Evolutionary conservation across 1,140 invertebrate species (phyloP).

Genomic region (Xylocopa sonorina): DNA sequence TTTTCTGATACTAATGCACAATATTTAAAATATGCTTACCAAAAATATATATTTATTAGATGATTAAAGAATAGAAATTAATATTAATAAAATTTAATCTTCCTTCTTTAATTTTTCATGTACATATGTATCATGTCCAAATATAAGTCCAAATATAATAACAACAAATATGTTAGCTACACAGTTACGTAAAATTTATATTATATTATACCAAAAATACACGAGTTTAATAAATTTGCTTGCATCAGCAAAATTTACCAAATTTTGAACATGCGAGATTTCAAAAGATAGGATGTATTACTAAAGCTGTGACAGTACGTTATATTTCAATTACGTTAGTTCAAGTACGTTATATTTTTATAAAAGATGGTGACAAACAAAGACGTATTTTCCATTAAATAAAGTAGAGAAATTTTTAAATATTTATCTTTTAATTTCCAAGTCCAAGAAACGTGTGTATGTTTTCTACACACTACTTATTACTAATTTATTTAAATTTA

Average conservation of each 20-base stretch:
- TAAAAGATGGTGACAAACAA: no score
- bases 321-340: no score
- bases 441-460: no score
- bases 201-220: background rate
- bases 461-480: background rate
- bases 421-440: no score
- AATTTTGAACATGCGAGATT: conserved; percentile 40
- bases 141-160: background rate
- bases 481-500: no score
- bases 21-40: conserved; percentile 17
- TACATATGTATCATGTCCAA: no score
- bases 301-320: background rate
- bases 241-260: background rate
- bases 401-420: no score
- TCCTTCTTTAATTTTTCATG: no score
- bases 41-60: conserved; percentile 1
- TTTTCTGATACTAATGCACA: conserved; percentile 24
- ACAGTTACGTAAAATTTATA: background rate
- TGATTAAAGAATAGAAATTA: background rate
- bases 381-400: no score
- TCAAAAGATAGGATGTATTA: background rate
- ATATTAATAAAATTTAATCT: no score
- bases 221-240: background rate
- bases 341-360: no score
- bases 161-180: background rate